phyloP scores from a whole-genome alignment of 1,140 invertebrate species.

The Ladona fulva region DNA sequence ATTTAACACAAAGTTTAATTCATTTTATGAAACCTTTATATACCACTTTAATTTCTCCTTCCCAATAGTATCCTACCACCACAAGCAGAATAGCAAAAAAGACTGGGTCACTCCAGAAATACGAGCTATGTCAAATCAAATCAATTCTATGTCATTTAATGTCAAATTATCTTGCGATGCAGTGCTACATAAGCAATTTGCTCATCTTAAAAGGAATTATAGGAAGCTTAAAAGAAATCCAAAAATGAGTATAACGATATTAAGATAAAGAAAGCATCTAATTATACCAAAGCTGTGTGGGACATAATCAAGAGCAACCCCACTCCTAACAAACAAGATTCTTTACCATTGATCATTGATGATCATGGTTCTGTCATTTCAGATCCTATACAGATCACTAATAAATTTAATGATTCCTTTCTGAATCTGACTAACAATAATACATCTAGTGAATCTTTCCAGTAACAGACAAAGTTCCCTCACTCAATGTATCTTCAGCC shows the following conservation, averaged over 20 bases:
- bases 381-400: not conserved
- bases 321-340: not conserved
- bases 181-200: not conserved
- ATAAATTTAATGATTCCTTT: not conserved
- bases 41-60: not conserved
- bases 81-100: not conserved
- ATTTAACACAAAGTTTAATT: not conserved
- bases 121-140: not conserved
- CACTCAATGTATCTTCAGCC: not conserved
- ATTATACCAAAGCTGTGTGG: not conserved
- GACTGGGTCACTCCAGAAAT: not conserved
- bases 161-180: not conserved
- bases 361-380: not conserved
- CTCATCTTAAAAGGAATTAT: not conserved
- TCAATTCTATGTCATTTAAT: not conserved
- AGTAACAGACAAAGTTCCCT: not conserved
- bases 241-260: not conserved
- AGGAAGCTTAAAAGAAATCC: not conserved
- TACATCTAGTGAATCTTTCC: not conserved
- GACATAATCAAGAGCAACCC: not conserved
- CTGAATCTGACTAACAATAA: not conserved
- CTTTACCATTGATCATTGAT: not conserved
- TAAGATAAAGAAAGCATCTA: not conserved
- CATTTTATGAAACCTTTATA: not conserved
- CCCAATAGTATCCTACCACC: not conserved